These are phyloP conservation scores for Erannis defoliaria DNA, from an alignment of 2,888 invertebrate genomes.

Conservation along the genomic window DNA sequence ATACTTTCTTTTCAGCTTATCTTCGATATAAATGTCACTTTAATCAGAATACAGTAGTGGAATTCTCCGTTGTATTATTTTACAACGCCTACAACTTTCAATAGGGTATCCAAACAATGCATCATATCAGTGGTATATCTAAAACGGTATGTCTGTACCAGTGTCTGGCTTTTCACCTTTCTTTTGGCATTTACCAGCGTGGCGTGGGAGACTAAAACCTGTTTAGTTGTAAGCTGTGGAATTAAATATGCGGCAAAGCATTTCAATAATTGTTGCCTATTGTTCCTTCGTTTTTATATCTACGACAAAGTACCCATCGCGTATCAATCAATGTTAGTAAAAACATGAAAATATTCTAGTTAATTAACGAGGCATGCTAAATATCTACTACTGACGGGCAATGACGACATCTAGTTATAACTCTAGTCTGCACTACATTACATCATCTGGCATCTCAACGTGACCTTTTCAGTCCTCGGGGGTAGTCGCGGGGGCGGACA, in stretches of 20 bases:
- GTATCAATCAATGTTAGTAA: neutral
- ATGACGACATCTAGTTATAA: slow-evolving; percentile 16
- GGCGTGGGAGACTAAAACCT: slow-evolving; percentile 31
- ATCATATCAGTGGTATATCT: slow-evolving; percentile 15
- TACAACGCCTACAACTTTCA: slow-evolving; percentile 24
- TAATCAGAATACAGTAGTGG: slow-evolving; percentile 12
- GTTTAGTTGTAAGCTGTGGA: slow-evolving; percentile 16
- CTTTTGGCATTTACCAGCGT: slow-evolving; percentile 31
- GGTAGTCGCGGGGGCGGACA: slow-evolving; percentile 26
- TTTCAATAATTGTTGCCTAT: neutral
- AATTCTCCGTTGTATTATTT: slow-evolving; percentile 27
- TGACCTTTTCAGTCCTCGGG: slow-evolving; percentile 20
- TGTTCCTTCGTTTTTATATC: neutral
- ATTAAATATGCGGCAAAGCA: slow-evolving; percentile 27
- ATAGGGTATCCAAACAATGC: slow-evolving; percentile 28
- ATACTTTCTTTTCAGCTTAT: slow-evolving; percentile 4
- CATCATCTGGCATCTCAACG: slow-evolving; percentile 9
- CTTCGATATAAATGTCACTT: slow-evolving; percentile 13
- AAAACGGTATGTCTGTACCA: slow-evolving; percentile 19
- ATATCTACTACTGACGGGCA: slow-evolving; percentile 15
- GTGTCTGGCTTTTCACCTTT: slow-evolving; percentile 36
- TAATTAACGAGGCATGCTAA: slow-evolving; percentile 17
- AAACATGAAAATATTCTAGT: neutral
- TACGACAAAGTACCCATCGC: slow-evolving; percentile 1
- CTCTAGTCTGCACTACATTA: neutral